These are phyloP conservation scores for Anguilla pacifica DNA, from an alignment of 2,797 vertebrate genomes.

Conservation along the genomic window DNA sequence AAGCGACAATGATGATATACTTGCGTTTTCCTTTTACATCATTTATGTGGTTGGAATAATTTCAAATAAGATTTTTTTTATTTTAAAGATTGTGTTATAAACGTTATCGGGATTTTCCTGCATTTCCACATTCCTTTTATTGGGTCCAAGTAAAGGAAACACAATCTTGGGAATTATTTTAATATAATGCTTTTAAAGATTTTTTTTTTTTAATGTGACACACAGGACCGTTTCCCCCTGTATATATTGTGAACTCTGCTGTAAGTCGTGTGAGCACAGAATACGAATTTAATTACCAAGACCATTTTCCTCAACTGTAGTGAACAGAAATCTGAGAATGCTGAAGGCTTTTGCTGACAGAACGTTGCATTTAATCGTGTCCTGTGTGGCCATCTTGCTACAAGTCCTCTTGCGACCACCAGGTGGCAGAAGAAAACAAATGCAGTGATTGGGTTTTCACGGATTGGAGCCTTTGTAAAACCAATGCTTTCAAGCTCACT, in stretches of 20 bases:
- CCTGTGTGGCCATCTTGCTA: background rate
- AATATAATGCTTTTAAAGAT: background rate
- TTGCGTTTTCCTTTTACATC: slow-evolving; percentile 21
- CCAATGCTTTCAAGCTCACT: slow-evolving; percentile 22
- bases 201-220: background rate
- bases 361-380: background rate
- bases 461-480: slow-evolving; percentile 25
- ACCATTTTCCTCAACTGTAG: background rate
- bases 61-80: slow-evolving; percentile 22
- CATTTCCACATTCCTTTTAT: slow-evolving; percentile 53
- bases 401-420: slow-evolving; percentile 43
- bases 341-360: background rate
- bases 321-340: background rate
- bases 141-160: slow-evolving; percentile 34
- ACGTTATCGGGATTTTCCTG: slow-evolving; percentile 31
- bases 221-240: background rate
- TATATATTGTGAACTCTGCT: slow-evolving; percentile 11
- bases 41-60: slow-evolving; percentile 51
- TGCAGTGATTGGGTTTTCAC: slow-evolving; percentile 18
- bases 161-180: background rate
- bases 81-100: slow-evolving; percentile 32
- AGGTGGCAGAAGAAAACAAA: slow-evolving; percentile 29
- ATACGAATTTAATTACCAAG: background rate
- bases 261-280: background rate
- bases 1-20: background rate